A percentile compares a stretch with the other conserved stretches of the same genome.
Evolutionary conservation across 2,888 invertebrate genomes (phyloP).

Genomic region (Acrobasis repandana): DNA sequence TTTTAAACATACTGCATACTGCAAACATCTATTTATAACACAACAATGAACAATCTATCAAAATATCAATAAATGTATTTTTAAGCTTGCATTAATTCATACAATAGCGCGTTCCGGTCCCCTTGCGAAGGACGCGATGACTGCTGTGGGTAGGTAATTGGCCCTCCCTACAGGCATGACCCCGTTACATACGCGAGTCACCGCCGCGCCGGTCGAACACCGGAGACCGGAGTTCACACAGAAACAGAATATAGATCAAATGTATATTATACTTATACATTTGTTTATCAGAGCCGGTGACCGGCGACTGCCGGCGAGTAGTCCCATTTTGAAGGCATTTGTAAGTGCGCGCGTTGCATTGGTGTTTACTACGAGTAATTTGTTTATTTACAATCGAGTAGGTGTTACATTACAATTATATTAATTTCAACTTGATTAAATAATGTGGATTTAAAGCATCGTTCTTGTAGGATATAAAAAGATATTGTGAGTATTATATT

Average conservation of each 20-base stretch:
- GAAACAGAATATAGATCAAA: neutral
- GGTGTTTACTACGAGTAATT: no score
- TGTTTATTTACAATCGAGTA: no score
- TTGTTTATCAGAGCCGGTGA: no score
- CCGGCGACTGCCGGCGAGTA: no score
- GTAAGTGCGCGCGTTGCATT: neutral
- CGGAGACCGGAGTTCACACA: neutral
- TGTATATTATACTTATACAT: neutral
- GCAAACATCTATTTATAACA: neutral
- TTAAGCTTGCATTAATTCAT: neutral
- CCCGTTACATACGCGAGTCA: constrained; percentile 1
- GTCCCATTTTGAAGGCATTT: no score
- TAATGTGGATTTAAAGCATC: no score
- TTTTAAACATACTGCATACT: no score
- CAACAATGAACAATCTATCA: neutral
- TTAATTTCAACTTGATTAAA: no score
- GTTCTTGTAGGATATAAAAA: no score
- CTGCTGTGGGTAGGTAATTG: neutral
- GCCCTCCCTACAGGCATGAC: neutral
- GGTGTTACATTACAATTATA: no score
- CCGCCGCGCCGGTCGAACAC: neutral
- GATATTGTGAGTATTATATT: no score
- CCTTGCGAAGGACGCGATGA: neutral
- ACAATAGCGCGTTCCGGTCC: neutral
- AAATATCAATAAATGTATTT: neutral